These are phyloP conservation scores for Leptogaster cylindrica DNA, from an alignment of 2,888 invertebrate species.

Conservation along the genomic window DNA sequence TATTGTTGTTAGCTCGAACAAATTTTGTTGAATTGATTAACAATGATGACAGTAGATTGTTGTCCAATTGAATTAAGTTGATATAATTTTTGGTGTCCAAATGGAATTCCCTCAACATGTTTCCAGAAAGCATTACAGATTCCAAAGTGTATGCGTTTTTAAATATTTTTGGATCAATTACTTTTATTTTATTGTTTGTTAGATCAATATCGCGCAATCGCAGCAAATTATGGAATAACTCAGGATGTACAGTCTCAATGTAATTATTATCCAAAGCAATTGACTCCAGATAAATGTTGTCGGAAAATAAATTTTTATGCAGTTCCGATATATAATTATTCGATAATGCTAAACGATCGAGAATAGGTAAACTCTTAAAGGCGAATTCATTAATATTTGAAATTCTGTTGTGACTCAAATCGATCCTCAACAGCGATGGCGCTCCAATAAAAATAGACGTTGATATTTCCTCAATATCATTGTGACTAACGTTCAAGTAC, in stretches of 20 bases:
- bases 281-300: slow-evolving; percentile 56
- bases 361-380: slow-evolving; percentile 55
- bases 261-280: slow-evolving; percentile 56
- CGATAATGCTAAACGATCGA: slow-evolving; percentile 57
- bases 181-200: slow-evolving; percentile 54
- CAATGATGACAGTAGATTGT: slow-evolving; percentile 55
- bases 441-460: slow-evolving; percentile 60
- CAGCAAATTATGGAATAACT: slow-evolving; percentile 56
- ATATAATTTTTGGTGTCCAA: slow-evolving; percentile 55
- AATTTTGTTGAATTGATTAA: slow-evolving; percentile 56
- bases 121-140: slow-evolving; percentile 53
- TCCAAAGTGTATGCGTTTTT: slow-evolving; percentile 55
- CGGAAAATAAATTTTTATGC: slow-evolving; percentile 55
- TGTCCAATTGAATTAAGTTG: slow-evolving; percentile 54
- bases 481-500: slow-evolving; percentile 56
- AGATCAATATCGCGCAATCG: slow-evolving; percentile 58
- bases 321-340: slow-evolving; percentile 54
- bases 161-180: slow-evolving; percentile 57
- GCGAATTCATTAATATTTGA: slow-evolving; percentile 54
- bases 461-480: slow-evolving; percentile 56
- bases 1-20: slow-evolving; percentile 57
- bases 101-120: slow-evolving; percentile 52
- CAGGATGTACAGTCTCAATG: slow-evolving; percentile 54
- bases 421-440: slow-evolving; percentile 55
- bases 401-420: slow-evolving; percentile 57